Percentiles rank a stretch among this genome's conserved stretches.
Evolutionary conservation across 2,888 invertebrate species (phyloP).

Genomic region (Drosophila greeni): DNA sequence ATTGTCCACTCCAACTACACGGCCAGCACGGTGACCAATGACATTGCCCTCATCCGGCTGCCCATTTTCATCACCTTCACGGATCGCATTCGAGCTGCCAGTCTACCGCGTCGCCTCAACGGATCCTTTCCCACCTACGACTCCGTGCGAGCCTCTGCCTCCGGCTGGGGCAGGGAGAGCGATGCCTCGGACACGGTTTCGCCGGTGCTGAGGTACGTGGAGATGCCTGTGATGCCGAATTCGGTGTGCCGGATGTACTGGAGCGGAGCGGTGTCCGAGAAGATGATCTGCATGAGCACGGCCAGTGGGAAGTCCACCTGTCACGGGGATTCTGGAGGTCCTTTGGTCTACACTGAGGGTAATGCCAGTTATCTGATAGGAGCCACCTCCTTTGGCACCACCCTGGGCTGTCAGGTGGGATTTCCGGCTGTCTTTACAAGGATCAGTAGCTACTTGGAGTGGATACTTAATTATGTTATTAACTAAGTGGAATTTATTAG

Average conservation of each 20-base stretch:
- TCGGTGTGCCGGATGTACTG: constrained; percentile 50
- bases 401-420: constrained; percentile 62
- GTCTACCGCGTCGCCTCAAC: constrained; percentile 51
- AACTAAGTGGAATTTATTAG: background rate
- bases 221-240: constrained; percentile 52
- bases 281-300: constrained; percentile 60
- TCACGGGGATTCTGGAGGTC: constrained; percentile 68
- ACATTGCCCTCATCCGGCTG: constrained; percentile 57
- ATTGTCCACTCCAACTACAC: constrained; percentile 58
- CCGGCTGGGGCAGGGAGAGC: constrained; percentile 72
- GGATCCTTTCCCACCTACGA: constrained; percentile 55
- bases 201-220: constrained; percentile 39
- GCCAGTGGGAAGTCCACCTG: constrained; percentile 55
- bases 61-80: constrained; percentile 47
- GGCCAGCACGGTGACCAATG: constrained; percentile 50
- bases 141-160: constrained; percentile 54
- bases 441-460: constrained; percentile 61
- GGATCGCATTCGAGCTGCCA: constrained; percentile 48
- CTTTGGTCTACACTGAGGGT: constrained; percentile 42
- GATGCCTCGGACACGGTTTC: constrained; percentile 42
- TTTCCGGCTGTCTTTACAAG: constrained; percentile 72
- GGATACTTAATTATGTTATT: constrained; percentile 50
- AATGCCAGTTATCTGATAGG: constrained; percentile 56
- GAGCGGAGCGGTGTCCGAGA: constrained; percentile 44
- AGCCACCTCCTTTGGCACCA: constrained; percentile 65